These are phyloP conservation scores for Ceratosolen fusciceps DNA, from an alignment of 1,140 invertebrate genomes.

Conservation along the genomic window DNA sequence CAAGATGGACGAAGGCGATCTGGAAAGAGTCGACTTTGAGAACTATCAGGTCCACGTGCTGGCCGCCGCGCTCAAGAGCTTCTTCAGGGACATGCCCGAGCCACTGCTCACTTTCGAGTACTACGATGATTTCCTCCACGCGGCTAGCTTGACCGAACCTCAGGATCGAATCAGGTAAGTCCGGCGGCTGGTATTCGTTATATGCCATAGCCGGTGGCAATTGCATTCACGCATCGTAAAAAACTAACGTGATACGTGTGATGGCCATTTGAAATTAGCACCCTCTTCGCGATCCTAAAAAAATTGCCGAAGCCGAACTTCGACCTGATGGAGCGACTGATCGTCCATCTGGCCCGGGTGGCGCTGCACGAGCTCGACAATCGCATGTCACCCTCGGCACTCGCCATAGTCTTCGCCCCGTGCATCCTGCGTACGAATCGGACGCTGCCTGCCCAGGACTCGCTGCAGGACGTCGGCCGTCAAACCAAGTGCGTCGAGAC, in stretches of 20 bases:
- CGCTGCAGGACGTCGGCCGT: conserved; percentile 83
- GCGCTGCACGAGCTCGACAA: conserved; percentile 90
- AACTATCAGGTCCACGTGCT: conserved; percentile 90
- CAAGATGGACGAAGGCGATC: conserved; percentile 82
- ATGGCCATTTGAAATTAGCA: conserved; percentile 67
- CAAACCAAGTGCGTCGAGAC: conserved; percentile 90
- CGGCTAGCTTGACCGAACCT: conserved; percentile 84
- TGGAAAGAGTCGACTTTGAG: conserved; percentile 79
- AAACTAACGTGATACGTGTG: too few species aligned
- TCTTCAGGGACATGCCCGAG: conserved; percentile 93
- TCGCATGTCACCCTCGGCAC: conserved; percentile 90
- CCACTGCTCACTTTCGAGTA: conserved; percentile 93
- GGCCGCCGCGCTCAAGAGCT: conserved; percentile 91
- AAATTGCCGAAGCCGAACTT: conserved; percentile 92
- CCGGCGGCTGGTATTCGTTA: neutral
- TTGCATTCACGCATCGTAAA: too few species aligned
- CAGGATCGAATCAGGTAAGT: conserved; percentile 79
- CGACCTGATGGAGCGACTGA: conserved; percentile 91
- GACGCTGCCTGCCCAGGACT: conserved; percentile 89
- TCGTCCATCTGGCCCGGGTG: conserved; percentile 93
- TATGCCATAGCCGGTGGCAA: too few species aligned
- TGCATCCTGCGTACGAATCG: conserved; percentile 92
- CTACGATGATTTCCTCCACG: conserved; percentile 94
- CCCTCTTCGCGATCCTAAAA: conserved; percentile 88
- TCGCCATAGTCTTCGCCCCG: conserved; percentile 96